Conservation (phyloP, 2,797 vertebrate genomes). For the Xenopus petersii region DNA sequence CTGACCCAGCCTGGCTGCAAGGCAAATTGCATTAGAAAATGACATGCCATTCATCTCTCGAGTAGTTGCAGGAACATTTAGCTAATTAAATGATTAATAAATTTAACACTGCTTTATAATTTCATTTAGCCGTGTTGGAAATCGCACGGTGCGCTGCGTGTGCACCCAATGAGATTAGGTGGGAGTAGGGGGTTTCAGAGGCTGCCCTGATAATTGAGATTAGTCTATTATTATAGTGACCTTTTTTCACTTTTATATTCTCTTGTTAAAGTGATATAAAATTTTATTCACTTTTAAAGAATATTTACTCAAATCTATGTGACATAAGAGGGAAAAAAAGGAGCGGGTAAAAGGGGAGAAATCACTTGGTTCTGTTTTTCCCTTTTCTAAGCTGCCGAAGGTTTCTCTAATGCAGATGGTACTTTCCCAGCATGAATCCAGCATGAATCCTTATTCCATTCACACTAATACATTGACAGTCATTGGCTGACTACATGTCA, state of each 20-base stretch:
- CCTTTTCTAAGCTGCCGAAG: not conserved
- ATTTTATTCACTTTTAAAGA: slow-evolving; percentile 83
- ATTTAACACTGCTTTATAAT: slow-evolving; percentile 98
- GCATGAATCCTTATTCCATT: too few species aligned
- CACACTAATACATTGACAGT: too few species aligned
- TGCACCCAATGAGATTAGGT: slow-evolving; percentile 87
- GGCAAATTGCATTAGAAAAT: slow-evolving; percentile 95
- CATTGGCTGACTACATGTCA: too few species aligned
- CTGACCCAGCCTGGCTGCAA: slow-evolving; percentile 89
- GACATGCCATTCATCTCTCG: slow-evolving; percentile 95
- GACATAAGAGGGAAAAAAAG: slow-evolving; percentile 69
- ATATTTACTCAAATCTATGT: slow-evolving; percentile 75
- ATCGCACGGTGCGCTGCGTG: slow-evolving; percentile 82
- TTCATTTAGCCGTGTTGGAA: slow-evolving; percentile 94
- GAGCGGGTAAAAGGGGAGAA: slow-evolving; percentile 1
- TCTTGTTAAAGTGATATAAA: slow-evolving; percentile 83
- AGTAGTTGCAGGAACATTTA: slow-evolving; percentile 96
- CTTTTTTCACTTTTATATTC: slow-evolving; percentile 93
- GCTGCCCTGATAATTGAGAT: slow-evolving; percentile 91
- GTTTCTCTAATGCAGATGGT: too few species aligned
- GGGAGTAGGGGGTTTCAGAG: slow-evolving; percentile 79
- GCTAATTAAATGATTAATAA: slow-evolving; percentile 99
- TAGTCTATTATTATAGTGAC: slow-evolving; percentile 94
- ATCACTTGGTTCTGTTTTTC: not conserved
- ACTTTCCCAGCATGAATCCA: too few species aligned